phyloP scores from a whole-genome alignment of 2,888 invertebrate species.

The Strigamia crassipes region DNA sequence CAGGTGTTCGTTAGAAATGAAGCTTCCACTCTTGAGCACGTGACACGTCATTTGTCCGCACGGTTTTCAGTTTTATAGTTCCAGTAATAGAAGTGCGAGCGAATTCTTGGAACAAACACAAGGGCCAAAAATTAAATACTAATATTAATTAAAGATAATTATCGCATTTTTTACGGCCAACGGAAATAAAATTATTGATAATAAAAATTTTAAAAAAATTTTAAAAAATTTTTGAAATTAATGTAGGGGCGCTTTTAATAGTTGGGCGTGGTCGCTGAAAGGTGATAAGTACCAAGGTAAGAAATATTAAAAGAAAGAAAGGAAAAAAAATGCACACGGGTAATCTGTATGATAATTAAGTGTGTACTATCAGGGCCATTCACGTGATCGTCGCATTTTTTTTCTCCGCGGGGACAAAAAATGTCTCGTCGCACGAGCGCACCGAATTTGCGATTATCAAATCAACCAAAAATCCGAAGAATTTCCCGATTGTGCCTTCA shows the following conservation, averaged over 20 bases:
- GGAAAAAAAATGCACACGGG: too few relatives aligned
- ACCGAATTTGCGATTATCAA: too few relatives aligned
- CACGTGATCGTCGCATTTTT: not conserved
- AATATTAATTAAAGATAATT: not conserved
- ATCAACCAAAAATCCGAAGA: too few relatives aligned
- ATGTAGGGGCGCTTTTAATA: not conserved
- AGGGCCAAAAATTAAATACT: not conserved
- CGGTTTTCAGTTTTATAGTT: not conserved
- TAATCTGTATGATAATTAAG: not conserved
- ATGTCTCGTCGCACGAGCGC: too few relatives aligned
- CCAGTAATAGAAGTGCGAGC: not conserved
- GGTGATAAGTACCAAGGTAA: conserved; percentile 23
- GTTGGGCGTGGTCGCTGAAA: not conserved
- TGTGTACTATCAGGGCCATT: not conserved
- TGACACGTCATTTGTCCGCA: conserved; percentile 13
- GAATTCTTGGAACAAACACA: not conserved
- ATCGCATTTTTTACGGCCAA: not conserved
- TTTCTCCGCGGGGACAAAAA: too few relatives aligned
- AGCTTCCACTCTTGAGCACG: conserved; percentile 10
- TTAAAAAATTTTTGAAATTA: not conserved
- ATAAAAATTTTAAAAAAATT: too few relatives aligned
- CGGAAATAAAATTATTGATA: too few relatives aligned
- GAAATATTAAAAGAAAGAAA: not conserved
- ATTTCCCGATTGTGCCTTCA: too few relatives aligned
- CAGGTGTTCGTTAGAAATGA: not conserved